These are phyloP conservation scores for Agrilus biguttatus DNA, from an alignment of 2,888 invertebrate species.

Conservation along the genomic window DNA sequence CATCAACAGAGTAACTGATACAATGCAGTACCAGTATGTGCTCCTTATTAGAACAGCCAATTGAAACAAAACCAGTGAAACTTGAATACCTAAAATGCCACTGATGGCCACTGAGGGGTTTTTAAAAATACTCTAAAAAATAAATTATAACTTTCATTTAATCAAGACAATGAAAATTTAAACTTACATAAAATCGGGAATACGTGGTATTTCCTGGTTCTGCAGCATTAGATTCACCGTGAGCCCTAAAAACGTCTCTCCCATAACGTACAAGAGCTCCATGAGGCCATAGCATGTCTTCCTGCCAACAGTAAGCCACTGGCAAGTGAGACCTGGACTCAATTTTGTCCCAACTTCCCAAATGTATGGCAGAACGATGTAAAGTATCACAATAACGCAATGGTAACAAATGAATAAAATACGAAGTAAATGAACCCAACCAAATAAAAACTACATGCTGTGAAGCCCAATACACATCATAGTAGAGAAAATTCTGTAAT, in stretches of 20 bases:
- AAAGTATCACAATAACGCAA: slow-evolving; percentile 70
- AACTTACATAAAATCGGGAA: slow-evolving; percentile 73
- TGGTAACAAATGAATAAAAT: slow-evolving; percentile 51
- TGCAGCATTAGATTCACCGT: slow-evolving; percentile 70
- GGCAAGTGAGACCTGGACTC: slow-evolving; percentile 30
- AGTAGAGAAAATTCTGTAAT: slow-evolving; percentile 49
- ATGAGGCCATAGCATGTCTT: slow-evolving; percentile 52
- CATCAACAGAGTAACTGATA: slow-evolving; percentile 72
- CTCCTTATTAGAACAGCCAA: slow-evolving; percentile 58
- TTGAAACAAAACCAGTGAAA: slow-evolving; percentile 58
- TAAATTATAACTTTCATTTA: neutral
- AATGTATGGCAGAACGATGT: slow-evolving; percentile 78
- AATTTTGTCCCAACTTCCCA: slow-evolving; percentile 57
- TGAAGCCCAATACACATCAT: slow-evolving; percentile 70
- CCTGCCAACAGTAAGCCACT: slow-evolving; percentile 36
- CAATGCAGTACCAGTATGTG: slow-evolving; percentile 83
- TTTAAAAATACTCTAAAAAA: slow-evolving; percentile 66
- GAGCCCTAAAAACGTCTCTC: slow-evolving; percentile 60
- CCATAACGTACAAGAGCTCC: slow-evolving; percentile 61
- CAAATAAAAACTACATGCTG: slow-evolving; percentile 77
- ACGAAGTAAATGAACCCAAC: slow-evolving; percentile 69
- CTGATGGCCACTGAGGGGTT: slow-evolving; percentile 70
- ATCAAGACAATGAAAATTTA: neutral
- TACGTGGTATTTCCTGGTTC: slow-evolving; percentile 74
- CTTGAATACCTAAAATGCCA: slow-evolving; percentile 55